phyloP scores from a whole-genome alignment of 2,113 vertebrate genomes.

The Nycticryphes semicollaris region DNA sequence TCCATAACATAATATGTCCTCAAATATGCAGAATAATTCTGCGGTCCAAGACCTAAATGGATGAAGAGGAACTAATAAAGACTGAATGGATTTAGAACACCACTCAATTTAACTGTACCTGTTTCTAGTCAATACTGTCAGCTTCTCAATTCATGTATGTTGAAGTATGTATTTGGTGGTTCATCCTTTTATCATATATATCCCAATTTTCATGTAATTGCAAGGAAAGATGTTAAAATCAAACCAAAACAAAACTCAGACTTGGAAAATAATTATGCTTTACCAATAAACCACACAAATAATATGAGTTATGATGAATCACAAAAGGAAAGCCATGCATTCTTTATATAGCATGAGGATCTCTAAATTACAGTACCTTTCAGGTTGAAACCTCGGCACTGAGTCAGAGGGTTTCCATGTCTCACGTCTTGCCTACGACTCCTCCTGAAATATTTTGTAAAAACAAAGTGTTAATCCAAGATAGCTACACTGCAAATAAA shows the following conservation, averaged over 20 bases:
- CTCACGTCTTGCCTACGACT: conserved; percentile 96
- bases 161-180: background rate
- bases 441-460: conserved; percentile 76
- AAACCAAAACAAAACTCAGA: background rate
- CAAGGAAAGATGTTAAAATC: background rate
- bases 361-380: conserved; percentile 84
- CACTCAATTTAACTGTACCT: background rate
- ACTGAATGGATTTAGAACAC: background rate
- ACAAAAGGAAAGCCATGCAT: background rate
- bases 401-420: conserved; percentile 95
- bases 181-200: background rate
- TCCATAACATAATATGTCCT: background rate
- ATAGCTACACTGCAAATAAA: background rate
- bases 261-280: background rate
- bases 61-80: background rate
- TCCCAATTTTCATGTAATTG: background rate
- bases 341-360: background rate
- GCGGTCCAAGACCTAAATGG: background rate
- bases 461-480: conserved; percentile 3
- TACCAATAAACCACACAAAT: background rate
- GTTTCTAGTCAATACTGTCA: background rate
- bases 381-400: conserved; percentile 96
- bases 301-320: conserved; percentile 33
- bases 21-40: background rate
- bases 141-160: background rate